Evolutionary conservation across 2,888 invertebrate species (phyloP).

Genomic region (Tethea ocularis): DNA sequence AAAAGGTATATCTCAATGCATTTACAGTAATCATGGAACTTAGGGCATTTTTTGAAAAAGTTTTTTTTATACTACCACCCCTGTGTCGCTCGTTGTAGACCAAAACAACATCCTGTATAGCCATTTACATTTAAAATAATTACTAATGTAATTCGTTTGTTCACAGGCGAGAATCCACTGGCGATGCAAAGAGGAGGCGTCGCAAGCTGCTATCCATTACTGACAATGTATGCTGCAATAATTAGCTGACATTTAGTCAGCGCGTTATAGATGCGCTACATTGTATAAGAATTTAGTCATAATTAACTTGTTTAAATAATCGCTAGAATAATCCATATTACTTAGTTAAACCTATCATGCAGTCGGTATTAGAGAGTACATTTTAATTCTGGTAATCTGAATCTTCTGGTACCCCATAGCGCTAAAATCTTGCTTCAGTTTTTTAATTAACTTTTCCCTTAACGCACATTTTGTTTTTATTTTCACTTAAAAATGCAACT

Average conservation of each 20-base stretch:
- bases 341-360: constrained; percentile 20
- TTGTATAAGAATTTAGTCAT: constrained; percentile 35
- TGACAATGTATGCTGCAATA: constrained; percentile 49
- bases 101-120: too few species aligned
- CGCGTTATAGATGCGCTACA: constrained; percentile 66
- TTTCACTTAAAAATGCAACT: too few species aligned
- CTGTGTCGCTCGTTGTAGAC: too few species aligned
- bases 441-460: too few species aligned
- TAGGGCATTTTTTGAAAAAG: too few species aligned
- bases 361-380: not conserved
- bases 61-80: too few species aligned
- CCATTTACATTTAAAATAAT: too few species aligned
- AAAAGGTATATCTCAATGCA: too few species aligned
- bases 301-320: constrained; percentile 30
- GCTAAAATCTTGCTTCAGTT: too few species aligned
- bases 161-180: constrained; percentile 78
- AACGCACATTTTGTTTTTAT: too few species aligned
- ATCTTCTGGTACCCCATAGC: too few species aligned
- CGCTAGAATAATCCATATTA: constrained; percentile 40
- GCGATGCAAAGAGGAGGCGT: constrained; percentile 79
- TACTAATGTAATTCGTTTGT: constrained; percentile 34
- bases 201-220: constrained; percentile 56
- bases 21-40: too few species aligned
- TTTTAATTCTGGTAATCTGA: not conserved
- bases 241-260: constrained; percentile 73